Base-by-base conservation (phyloP, 2,888 invertebrate species). In the Cataglyphis albicans region DNA sequence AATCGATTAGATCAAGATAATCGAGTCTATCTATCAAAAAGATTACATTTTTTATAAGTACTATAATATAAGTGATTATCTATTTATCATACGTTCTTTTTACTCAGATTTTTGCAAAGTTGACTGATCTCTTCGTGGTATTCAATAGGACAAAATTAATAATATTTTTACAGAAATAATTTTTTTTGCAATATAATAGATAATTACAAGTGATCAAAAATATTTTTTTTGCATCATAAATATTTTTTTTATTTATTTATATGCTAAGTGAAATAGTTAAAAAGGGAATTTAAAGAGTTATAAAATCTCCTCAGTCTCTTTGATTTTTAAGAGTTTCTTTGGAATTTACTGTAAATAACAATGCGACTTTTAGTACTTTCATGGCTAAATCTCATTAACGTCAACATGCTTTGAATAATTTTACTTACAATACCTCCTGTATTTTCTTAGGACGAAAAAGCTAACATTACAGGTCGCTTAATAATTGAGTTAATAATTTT, bases 401-500 rank as follows among this genome's bases (percentile, higher is more conserved):
- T 44, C 7, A n/a, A 80, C 44, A 44, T 15, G 21, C 25, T 57
- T 57, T 44, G 41, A 72, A 72, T 72, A 80, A 72, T 72, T 72
- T 72, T 72, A 38, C 73, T 59, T 32, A 12, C 25, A 59, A 59
- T 32, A 25, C 44, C 32, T 18, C 4, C 10, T 41, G n/a, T 21
- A 21, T 72, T 59, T 80, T 52, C 44, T 70, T 25, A 44, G 32
- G 35, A n/a, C n/a, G 18, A 32, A 32, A 52, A 32, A 32, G 41
- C 57, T 41, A 21, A 44, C 18, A 38, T 57, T 35, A 59, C 57
- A 32, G 57, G 41, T 70, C 32, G 32, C 35, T 72, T 41, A 59
- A 59, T 57, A 70, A 70, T 80, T 21, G 12, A 72, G 59, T 44
- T 72, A 55, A 80, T 80, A 72, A 72, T 59, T 80, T 25, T 59